Base-by-base conservation (phyloP, 2,888 invertebrate species). In the Autographa pulchrina region DNA sequence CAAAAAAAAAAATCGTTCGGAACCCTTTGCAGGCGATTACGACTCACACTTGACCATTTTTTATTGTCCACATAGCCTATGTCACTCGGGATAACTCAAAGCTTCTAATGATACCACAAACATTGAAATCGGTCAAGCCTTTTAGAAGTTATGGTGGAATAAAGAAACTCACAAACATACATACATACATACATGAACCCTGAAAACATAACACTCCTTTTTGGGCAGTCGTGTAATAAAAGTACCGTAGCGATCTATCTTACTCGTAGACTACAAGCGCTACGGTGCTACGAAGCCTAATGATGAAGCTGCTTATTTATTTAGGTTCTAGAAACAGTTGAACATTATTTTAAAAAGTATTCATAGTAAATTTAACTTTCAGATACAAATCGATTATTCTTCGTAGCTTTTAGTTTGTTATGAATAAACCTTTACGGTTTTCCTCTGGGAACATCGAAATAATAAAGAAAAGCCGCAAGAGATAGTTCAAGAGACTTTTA, bases 401-500 rank as follows among this genome's bases (percentile, higher is more conserved):
- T 54, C 54, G 54, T 56, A 56, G 54, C 20, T 11, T 56, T 56
- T 56, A 56, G 54, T 56, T 25, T 3, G 25, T 56, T 56, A 56
- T 25, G 20, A 56, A 56, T 54, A 54, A n/a, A 48, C 38, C 54
- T 52, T 18, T 11, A 54, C 11, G 18, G 18, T 54, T 18, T 20
- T 13, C 54, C 54, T 54, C n/a, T 8, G 20, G 18, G 52, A 54
- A 54, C 52, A 1, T 18, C 13, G 11, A 54, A 54, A 20, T 20
- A 54, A 54, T 20, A 20, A 11, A 20, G 18, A 54, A 20, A 54
- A 20, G 54, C 18, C 11, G 20, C 54, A n/a, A 1, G 20, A 54
- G 0, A 48, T 6, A 0, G 16, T 48, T 48, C n/a, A n/a, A n/a
- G 6, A 48, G 48, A 48, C 16, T 41, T 41, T 41, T 41, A 41